Conservation (phyloP, 2,888 invertebrate genomes). For the Caenorhabditis sp. region DNA sequence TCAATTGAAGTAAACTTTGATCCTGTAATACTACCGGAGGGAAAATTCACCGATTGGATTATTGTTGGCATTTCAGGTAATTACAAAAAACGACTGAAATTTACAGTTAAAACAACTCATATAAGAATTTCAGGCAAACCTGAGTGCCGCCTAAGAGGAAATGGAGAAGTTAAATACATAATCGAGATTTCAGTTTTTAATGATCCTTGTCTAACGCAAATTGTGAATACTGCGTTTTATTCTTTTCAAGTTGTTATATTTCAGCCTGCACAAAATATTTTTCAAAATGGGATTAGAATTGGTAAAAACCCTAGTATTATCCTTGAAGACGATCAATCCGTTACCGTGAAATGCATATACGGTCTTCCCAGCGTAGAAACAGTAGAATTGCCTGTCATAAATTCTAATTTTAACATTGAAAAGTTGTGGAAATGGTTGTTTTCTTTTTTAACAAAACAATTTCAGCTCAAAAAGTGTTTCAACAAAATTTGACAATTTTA, state of each 20-base stretch:
- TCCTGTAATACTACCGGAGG: conserved; percentile 69
- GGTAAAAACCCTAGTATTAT: conserved; percentile 81
- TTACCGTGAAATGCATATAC: conserved; percentile 77
- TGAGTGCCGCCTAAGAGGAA: conserved; percentile 80
- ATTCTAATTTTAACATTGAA: conserved; percentile 78
- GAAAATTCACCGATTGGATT: conserved; percentile 80
- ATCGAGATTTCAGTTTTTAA: conserved; percentile 82
- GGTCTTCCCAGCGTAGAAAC: conserved; percentile 79
- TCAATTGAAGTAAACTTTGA: conserved; percentile 80
- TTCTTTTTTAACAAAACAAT: too few relatives aligned
- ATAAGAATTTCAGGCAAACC: conserved; percentile 71
- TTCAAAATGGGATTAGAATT: conserved; percentile 82
- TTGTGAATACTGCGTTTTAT: conserved; percentile 56
- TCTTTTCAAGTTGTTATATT: too few relatives aligned
- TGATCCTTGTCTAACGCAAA: conserved; percentile 81
- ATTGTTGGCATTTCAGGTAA: conserved; percentile 80
- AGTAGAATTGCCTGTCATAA: conserved; percentile 74
- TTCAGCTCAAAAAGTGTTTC: too few relatives aligned
- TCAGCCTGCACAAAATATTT: conserved; percentile 78
- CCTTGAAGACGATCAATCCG: conserved; percentile 75
- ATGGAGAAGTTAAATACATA: conserved; percentile 81
- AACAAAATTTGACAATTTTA: too few relatives aligned
- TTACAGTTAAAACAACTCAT: too few relatives aligned
- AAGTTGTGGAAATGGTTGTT: too few relatives aligned
- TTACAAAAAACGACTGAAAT: background rate